Conservation (phyloP, 1,140 invertebrate genomes). For the Apolygus lucorum region DNA sequence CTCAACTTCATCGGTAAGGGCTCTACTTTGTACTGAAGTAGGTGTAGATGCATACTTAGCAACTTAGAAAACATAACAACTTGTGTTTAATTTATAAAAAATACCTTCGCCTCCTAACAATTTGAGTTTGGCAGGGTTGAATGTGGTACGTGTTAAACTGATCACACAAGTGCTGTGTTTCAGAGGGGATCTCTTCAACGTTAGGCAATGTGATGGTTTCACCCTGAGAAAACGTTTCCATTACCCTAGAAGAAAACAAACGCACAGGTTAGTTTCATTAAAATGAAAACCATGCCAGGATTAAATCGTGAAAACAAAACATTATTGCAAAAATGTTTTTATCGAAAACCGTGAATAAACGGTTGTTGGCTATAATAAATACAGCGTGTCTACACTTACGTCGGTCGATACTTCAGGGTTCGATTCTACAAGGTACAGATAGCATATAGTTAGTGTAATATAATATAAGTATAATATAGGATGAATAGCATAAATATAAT, state of each 20-base stretch:
- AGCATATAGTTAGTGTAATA: too few species aligned
- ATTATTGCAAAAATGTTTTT: slow-evolving; percentile 13
- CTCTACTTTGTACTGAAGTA: too few species aligned
- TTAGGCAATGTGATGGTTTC: slow-evolving; percentile 59
- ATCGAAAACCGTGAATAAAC: neutral
- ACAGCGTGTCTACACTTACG: too few species aligned
- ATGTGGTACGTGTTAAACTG: slow-evolving; percentile 80
- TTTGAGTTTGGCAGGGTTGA: slow-evolving; percentile 66
- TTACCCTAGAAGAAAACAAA: slow-evolving; percentile 33
- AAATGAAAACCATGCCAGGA: neutral
- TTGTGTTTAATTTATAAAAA: too few species aligned
- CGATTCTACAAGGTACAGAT: too few species aligned
- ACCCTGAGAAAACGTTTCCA: slow-evolving; percentile 48
- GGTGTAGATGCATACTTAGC: too few species aligned
- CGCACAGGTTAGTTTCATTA: neutral
- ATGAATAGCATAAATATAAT: too few species aligned
- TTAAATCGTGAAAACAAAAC: slow-evolving; percentile 32
- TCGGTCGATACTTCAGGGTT: too few species aligned
- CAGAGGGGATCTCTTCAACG: slow-evolving; percentile 60
- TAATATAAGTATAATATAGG: too few species aligned
- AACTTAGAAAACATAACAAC: too few species aligned
- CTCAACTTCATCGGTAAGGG: too few species aligned
- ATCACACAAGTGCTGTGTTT: slow-evolving; percentile 74
- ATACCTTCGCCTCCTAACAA: slow-evolving; percentile 62
- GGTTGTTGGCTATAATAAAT: neutral